phyloP scores from a whole-genome alignment of 2,888 invertebrate genomes.

The Torymus tubicola region DNA sequence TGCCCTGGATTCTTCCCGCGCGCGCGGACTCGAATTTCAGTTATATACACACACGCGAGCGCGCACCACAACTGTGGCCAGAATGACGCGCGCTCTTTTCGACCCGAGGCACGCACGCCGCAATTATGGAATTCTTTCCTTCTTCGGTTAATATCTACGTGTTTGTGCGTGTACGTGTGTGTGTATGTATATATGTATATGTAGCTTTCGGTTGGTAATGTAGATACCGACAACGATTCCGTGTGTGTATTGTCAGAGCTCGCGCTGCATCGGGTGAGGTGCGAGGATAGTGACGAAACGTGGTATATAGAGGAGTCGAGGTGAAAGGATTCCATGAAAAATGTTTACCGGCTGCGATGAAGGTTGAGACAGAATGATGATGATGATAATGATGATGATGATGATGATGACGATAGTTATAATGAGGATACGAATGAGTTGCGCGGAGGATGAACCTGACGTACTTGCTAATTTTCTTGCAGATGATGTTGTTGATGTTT shows the following conservation, averaged over 20 bases:
- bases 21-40: too few species aligned
- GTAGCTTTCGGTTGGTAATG: conserved; percentile 48
- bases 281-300: conserved; percentile 31
- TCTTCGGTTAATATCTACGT: not conserved
- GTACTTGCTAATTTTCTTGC: too few species aligned
- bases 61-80: conserved; percentile 23
- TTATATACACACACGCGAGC: too few species aligned
- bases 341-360: conserved; percentile 13
- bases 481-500: too few species aligned
- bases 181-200: too few species aligned
- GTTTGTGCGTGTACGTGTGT: too few species aligned
- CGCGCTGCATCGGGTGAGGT: not conserved
- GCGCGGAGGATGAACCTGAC: too few species aligned
- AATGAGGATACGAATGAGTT: too few species aligned
- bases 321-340: conserved; percentile 46
- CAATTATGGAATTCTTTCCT: conserved; percentile 51
- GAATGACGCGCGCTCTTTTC: conserved; percentile 48
- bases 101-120: conserved; percentile 22
- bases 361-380: not conserved
- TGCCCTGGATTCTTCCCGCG: too few species aligned
- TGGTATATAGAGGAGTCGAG: not conserved
- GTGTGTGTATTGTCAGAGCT: not conserved
- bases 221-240: conserved; percentile 23
- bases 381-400: too few species aligned
- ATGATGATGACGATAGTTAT: too few species aligned